Evolutionary conservation across 2,113 vertebrate species (phyloP).

Genomic region (Gadus chalcogrammus): DNA sequence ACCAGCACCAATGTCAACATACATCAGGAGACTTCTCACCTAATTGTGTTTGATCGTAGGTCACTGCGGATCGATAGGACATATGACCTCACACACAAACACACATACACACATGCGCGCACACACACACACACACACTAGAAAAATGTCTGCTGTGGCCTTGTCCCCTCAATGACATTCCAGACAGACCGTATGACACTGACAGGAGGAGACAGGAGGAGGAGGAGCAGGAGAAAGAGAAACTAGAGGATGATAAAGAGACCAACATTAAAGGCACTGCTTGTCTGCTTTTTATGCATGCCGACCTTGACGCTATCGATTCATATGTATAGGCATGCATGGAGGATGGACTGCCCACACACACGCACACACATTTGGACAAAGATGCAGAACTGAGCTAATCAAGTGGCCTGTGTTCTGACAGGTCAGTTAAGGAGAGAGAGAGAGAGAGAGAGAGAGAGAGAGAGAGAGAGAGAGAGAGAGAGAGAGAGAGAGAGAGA

Average conservation of each 20-base stretch:
- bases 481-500: conserved; percentile 1
- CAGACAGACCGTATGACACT: conserved; percentile 26
- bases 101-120: no score
- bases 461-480: no score
- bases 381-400: not conserved
- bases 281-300: no score
- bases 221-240: not conserved
- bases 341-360: no score
- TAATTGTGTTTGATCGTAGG: conserved; percentile 67
- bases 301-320: no score
- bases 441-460: not conserved
- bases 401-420: not conserved
- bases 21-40: conserved; percentile 51
- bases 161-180: not conserved
- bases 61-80: conserved; percentile 44
- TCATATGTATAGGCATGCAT: no score
- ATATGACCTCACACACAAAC: conserved; percentile 12
- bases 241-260: no score
- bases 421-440: not conserved
- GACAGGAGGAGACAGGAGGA: conserved; percentile 16
- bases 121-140: conserved; percentile 13
- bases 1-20: conserved; percentile 34
- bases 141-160: not conserved
- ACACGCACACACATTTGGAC: no score
- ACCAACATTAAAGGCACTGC: no score